Conservation (phyloP, 2,888 invertebrate genomes). For the Scelioninae gen. 2 region DNA sequence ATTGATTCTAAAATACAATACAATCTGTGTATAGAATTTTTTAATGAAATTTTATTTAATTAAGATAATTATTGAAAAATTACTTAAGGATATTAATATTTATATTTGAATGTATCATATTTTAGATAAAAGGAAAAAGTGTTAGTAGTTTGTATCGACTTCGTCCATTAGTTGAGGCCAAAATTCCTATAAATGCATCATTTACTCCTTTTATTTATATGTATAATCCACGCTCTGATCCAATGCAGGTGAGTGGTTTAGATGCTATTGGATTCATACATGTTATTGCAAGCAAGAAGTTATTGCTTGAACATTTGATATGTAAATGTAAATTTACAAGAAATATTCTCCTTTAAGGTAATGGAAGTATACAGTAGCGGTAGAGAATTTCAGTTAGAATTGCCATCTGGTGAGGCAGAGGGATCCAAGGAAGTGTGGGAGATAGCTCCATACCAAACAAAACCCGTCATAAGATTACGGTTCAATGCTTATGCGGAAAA, state of each 20-base stretch:
- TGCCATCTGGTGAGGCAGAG: conserved; percentile 86
- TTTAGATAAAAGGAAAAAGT: conserved; percentile 90
- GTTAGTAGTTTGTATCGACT: conserved; percentile 93
- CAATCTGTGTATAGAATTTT: neutral
- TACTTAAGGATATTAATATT: too few species aligned
- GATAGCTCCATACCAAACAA: conserved; percentile 91
- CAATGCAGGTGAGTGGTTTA: conserved; percentile 92
- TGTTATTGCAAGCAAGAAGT: neutral
- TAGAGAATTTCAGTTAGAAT: conserved; percentile 90
- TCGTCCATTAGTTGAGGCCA: conserved; percentile 92
- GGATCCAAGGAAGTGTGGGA: conserved; percentile 91
- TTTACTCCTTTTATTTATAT: conserved; percentile 92
- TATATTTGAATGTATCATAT: too few species aligned
- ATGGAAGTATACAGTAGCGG: conserved; percentile 91
- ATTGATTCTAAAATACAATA: too few species aligned
- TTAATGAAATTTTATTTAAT: neutral
- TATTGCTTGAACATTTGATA: too few species aligned
- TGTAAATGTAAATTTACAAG: too few species aligned
- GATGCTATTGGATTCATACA: too few species aligned
- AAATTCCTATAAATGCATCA: conserved; percentile 93
- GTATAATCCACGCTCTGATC: conserved; percentile 93
- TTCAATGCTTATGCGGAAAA: conserved; percentile 86
- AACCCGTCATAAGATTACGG: conserved; percentile 90
- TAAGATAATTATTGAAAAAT: too few species aligned
- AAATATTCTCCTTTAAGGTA: conserved; percentile 76